A percentile compares a stretch with the other conserved stretches of the same genome.
Conservation (phyloP, 1,140 invertebrate species). For the Drosophila athabasca region DNA sequence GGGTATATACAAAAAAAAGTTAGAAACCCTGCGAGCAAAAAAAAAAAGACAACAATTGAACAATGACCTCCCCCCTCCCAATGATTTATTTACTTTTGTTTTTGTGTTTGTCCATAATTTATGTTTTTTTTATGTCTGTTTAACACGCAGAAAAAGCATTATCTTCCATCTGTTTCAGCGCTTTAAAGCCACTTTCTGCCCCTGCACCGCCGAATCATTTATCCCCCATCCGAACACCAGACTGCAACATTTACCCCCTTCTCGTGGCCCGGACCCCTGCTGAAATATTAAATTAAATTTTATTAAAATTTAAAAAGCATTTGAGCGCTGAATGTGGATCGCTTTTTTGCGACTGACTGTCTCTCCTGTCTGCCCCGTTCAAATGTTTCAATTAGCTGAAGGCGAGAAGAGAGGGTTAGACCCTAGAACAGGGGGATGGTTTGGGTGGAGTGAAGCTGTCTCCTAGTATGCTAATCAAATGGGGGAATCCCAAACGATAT, state of each 20-base stretch:
- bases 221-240: too few species aligned
- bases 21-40: neutral
- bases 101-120: constrained; percentile 26
- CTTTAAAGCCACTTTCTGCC: too few species aligned
- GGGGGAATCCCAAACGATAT: constrained; percentile 56
- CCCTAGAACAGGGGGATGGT: neutral
- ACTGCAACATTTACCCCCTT: neutral
- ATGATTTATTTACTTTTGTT: constrained; percentile 43
- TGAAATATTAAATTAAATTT: constrained; percentile 48
- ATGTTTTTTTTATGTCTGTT: constrained; percentile 42
- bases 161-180: constrained; percentile 1
- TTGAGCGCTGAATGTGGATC: constrained; percentile 18
- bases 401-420: neutral
- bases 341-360: too few species aligned
- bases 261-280: neutral
- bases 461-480: constrained; percentile 71
- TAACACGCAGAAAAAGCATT: constrained; percentile 37
- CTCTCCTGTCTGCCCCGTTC: constrained; percentile 11
- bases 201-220: too few species aligned
- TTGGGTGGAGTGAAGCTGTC: neutral
- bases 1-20: constrained; percentile 1
- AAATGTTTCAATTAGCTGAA: constrained; percentile 63
- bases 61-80: constrained; percentile 3
- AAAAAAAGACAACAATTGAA: constrained; percentile 16
- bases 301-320: constrained; percentile 51